Conservation (phyloP, 2,888 invertebrate genomes). For the Athalia circularis region DNA sequence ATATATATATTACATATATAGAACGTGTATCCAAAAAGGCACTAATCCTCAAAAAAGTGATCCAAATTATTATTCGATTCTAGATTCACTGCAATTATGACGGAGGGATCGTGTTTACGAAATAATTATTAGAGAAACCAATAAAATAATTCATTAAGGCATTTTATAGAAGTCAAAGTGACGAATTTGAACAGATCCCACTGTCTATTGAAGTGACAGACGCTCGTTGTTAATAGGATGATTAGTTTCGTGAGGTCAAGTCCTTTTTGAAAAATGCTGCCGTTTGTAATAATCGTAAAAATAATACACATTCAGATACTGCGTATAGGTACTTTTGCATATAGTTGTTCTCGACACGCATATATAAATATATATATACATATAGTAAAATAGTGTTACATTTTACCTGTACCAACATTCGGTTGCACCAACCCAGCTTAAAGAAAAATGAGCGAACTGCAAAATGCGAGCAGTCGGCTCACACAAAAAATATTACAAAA, state of each 20-base stretch:
- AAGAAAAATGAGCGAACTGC: conserved; percentile 5
- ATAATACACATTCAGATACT: not conserved
- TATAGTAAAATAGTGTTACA: conserved; percentile 15
- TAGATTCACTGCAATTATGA: not conserved
- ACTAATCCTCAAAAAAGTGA: conserved; percentile 7
- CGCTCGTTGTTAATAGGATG: no score
- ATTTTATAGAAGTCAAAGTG: no score
- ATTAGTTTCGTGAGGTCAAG: not conserved
- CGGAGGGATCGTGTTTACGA: not conserved
- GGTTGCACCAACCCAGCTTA: conserved; percentile 39
- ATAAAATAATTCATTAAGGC: no score
- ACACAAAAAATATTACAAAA: conserved; percentile 8
- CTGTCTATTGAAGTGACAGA: no score
- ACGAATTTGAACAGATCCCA: no score
- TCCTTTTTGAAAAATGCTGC: conserved; percentile 17
- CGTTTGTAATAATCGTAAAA: not conserved
- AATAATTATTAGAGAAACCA: not conserved
- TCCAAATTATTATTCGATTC: not conserved
- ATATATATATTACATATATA: not conserved
- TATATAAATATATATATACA: conserved; percentile 2
- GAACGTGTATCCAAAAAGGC: conserved; percentile 12
- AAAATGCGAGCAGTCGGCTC: not conserved
- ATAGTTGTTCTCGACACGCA: not conserved
- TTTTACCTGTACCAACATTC: conserved; percentile 14
- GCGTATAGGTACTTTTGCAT: not conserved